Percentiles rank a stretch among this genome's conserved stretches.
Conservation (phyloP, 2,888 invertebrate species). For the Agrotis exclamationis region DNA sequence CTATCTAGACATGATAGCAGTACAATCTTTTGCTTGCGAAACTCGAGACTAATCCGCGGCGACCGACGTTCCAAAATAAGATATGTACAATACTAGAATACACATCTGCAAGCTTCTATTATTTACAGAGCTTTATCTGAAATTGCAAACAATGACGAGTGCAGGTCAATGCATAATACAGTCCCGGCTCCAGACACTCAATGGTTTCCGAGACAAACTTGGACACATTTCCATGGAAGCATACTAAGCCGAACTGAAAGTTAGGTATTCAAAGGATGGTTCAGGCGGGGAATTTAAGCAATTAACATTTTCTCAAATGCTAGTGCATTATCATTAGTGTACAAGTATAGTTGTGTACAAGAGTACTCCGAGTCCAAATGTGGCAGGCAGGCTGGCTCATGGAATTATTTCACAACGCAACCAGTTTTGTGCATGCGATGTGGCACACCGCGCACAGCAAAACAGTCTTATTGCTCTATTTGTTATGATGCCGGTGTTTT, state of each 20-base stretch:
- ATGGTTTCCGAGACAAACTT: constrained; percentile 54
- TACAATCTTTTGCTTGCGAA: constrained; percentile 22
- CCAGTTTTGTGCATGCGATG: constrained; percentile 81
- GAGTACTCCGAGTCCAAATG: constrained; percentile 64
- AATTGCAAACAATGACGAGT: constrained; percentile 57
- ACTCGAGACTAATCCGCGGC: constrained; percentile 20
- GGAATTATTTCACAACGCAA: constrained; percentile 80
- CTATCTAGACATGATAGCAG: constrained; percentile 11
- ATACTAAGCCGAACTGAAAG: constrained; percentile 44
- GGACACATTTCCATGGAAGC: constrained; percentile 43
- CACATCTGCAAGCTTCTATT: constrained; percentile 42
- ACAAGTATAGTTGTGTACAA: constrained; percentile 30
- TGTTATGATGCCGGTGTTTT: constrained; percentile 80
- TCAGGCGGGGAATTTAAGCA: constrained; percentile 33
- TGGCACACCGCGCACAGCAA: constrained; percentile 73
- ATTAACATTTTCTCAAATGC: constrained; percentile 54
- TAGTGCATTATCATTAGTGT: constrained; percentile 54
- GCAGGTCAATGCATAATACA: constrained; percentile 58
- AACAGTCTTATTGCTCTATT: constrained; percentile 81
- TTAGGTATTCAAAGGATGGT: constrained; percentile 45
- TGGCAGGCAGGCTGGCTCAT: constrained; percentile 70
- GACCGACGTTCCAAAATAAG: constrained; percentile 29
- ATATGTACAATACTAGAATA: constrained; percentile 33
- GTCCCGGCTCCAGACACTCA: constrained; percentile 37
- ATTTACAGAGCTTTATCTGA: constrained; percentile 48